Evolutionary conservation across 2,797 vertebrate species (phyloP).

Genomic region (Argyrosomus regius): DNA sequence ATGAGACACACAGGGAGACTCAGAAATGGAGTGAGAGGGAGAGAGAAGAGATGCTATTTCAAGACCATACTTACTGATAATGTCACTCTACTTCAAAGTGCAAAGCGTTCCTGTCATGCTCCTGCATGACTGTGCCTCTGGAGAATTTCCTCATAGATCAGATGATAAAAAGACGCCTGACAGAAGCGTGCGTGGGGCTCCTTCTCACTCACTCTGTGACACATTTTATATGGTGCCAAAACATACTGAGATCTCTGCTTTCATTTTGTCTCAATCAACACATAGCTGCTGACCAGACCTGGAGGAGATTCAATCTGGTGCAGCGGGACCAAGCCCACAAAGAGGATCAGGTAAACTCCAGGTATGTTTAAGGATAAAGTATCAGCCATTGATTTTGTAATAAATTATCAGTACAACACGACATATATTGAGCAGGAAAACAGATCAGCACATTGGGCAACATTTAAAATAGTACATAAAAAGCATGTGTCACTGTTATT

Average conservation of each 20-base stretch:
- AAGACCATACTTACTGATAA: conserved; percentile 86
- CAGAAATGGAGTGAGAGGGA: conserved; percentile 61
- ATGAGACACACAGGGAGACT: conserved; percentile 62
- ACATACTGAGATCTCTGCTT: conserved; percentile 54
- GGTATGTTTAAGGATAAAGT: conserved; percentile 7
- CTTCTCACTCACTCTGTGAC: conserved; percentile 53
- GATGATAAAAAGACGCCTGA: conserved; percentile 78
- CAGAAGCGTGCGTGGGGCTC: conserved; percentile 60
- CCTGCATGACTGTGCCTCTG: conserved; percentile 74
- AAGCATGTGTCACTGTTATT: neutral
- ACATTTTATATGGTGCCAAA: conserved; percentile 69
- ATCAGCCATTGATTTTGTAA: neutral
- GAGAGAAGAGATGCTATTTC: conserved; percentile 84
- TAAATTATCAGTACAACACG: neutral
- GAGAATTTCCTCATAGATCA: conserved; percentile 84
- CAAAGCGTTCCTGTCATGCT: conserved; percentile 83
- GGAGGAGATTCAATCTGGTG: conserved; percentile 10
- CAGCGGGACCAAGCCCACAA: conserved; percentile 5
- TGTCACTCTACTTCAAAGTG: conserved; percentile 88
- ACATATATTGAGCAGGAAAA: neutral
- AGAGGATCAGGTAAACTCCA: conserved; percentile 56
- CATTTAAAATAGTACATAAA: neutral
- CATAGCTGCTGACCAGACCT: conserved; percentile 52
- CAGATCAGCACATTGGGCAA: neutral
- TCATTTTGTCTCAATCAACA: conserved; percentile 71